Evolutionary conservation across 2,888 invertebrate genomes (phyloP), one percentile per base, ranked within the genome.

Genomic region (Sclerodermus sp.): DNA sequence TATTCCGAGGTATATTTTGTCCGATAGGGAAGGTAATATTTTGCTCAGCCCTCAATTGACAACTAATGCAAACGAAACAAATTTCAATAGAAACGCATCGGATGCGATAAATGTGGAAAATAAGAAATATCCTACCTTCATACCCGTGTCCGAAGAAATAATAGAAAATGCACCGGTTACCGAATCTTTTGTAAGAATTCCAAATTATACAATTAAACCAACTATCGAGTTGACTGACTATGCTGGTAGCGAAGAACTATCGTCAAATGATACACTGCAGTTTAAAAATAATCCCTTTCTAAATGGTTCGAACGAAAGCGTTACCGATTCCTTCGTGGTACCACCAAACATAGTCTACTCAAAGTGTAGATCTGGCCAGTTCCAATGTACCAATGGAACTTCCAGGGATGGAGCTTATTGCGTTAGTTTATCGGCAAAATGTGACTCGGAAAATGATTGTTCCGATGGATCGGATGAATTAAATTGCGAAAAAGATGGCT

Each of bases 401-500:
- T 81, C 84, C 0, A 80, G 79, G 54, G 83, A 84, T 59, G 84
- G 84, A 3, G 82, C 81, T 29, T 82, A 82, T 53, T 85, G 85
- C 63, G 82, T 85, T 8, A 73, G 79, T 42, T 68, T 78, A 38
- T 74, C 78, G 64, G 76, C 77, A 0, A 79, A 77, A 66, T 85
- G 85, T 56, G 85, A 86, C 68, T 83, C 84, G 0, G 80, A 83
- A 43, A 79, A 80, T 23, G 84, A 86, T 61, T 86, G 86, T 61
- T 82, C 81, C 0, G 86, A 86, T 65, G 83, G 82, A 18, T 85
- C 85, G 0, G 86, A 86, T 68, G 86, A 86, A 70, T 55, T 78
- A 9, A 80, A 82, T 13, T 86, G 86, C 65, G 71, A 79, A 40
- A 76, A 80, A 63, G 78, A 82, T 41, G 80, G 80, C n/a, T 86